phyloP scores from a whole-genome alignment of 1,140 invertebrate genomes.

The Drosophila willistoni region DNA sequence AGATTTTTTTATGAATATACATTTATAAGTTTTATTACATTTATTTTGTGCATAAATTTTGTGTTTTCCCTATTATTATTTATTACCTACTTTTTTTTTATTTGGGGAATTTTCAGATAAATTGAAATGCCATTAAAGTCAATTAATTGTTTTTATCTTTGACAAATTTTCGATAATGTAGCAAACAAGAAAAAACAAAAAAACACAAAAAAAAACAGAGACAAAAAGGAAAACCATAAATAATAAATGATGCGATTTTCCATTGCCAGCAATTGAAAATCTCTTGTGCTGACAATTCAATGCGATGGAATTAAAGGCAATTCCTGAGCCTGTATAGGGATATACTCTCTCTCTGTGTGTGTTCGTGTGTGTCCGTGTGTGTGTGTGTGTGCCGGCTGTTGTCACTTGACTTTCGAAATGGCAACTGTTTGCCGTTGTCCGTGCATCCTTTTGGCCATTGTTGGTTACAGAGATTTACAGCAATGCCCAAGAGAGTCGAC shows the following conservation, averaged over 20 bases:
- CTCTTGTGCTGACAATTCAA: slow-evolving; percentile 60
- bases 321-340: slow-evolving; percentile 4
- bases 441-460: slow-evolving; percentile 31
- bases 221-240: slow-evolving; percentile 54
- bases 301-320: slow-evolving; percentile 54
- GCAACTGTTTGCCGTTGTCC: slow-evolving; percentile 60
- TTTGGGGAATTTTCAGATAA: slow-evolving; percentile 22
- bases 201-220: neutral
- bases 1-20: slow-evolving; percentile 12
- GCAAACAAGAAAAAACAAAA: slow-evolving; percentile 34
- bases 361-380: neutral
- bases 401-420: slow-evolving; percentile 59
- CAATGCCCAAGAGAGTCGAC: slow-evolving; percentile 27
- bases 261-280: slow-evolving; percentile 54
- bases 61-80: slow-evolving; percentile 45
- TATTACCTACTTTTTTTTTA: slow-evolving; percentile 26
- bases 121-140: slow-evolving; percentile 67
- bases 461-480: slow-evolving; percentile 73
- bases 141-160: slow-evolving; percentile 61
- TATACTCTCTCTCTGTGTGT: neutral
- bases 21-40: slow-evolving; percentile 44
- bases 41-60: slow-evolving; percentile 62
- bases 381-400: slow-evolving; percentile 28
- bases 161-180: slow-evolving; percentile 60
- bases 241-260: slow-evolving; percentile 59